Evolutionary conservation across 1,140 invertebrate species (phyloP).

Genomic region (Pseudomyrmex pallidus): DNA sequence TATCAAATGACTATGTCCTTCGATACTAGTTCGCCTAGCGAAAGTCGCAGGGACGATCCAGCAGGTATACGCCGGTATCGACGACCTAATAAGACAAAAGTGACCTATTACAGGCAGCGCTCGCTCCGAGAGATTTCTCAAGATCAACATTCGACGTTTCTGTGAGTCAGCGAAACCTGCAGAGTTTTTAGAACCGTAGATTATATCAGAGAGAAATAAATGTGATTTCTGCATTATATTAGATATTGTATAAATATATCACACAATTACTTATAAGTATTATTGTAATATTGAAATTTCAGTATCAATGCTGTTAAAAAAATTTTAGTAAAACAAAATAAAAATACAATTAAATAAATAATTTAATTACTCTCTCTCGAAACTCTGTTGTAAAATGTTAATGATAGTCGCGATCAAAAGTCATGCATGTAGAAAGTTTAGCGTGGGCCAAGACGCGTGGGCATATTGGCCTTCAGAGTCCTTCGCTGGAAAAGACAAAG

Average conservation of each 20-base stretch:
- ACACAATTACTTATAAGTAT: background rate
- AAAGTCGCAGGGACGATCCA: constrained; percentile 59
- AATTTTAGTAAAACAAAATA: no score
- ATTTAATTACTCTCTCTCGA: no score
- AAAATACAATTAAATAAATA: no score
- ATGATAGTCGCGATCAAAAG: constrained; percentile 19
- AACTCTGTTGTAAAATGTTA: background rate
- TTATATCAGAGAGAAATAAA: background rate
- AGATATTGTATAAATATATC: background rate
- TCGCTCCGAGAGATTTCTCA: constrained; percentile 1
- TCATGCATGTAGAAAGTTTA: constrained; percentile 27
- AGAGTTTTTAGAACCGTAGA: constrained; percentile 15
- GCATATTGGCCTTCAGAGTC: constrained; percentile 74
- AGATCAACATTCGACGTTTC: constrained; percentile 63
- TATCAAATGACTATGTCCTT: constrained; percentile 64
- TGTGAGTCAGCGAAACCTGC: background rate
- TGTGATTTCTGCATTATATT: background rate
- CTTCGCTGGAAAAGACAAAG: constrained; percentile 69
- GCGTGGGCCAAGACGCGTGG: constrained; percentile 67
- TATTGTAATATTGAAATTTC: constrained; percentile 19
- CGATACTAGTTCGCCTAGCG: constrained; percentile 67
- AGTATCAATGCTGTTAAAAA: constrained; percentile 1
- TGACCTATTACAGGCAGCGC: background rate
- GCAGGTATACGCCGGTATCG: background rate
- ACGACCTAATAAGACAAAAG: constrained; percentile 26